A percentile compares a stretch with the other conserved stretches of the same genome.
These are phyloP conservation scores for Elysia chlorotica DNA, from an alignment of 1,140 invertebrate species.

Conservation along the genomic window DNA sequence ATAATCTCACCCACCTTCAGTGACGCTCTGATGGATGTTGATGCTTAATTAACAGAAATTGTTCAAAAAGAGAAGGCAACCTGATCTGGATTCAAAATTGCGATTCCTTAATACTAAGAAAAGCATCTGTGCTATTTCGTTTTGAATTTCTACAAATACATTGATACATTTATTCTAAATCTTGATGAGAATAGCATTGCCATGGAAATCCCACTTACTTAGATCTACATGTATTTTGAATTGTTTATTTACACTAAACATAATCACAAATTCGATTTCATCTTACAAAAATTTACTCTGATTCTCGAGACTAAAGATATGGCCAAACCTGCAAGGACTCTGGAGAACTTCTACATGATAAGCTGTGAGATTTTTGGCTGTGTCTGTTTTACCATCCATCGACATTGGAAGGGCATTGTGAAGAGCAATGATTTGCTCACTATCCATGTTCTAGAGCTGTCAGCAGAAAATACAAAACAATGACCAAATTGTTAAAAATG, in stretches of 20 bases:
- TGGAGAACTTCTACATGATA: constrained; percentile 46
- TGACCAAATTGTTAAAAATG: too few species aligned
- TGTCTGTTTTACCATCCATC: background rate
- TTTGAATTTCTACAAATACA: background rate
- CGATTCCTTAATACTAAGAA: too few species aligned
- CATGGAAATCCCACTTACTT: background rate
- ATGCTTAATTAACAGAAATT: too few species aligned
- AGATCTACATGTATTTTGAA: background rate
- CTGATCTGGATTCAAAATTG: too few species aligned
- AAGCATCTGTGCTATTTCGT: too few species aligned
- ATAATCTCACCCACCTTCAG: too few species aligned
- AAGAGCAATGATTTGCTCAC: constrained; percentile 29
- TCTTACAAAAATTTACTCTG: too few species aligned
- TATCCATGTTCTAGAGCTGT: too few species aligned
- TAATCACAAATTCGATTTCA: background rate
- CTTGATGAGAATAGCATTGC: background rate
- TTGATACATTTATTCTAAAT: background rate
- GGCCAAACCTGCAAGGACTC: constrained; percentile 42
- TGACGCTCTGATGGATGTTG: too few species aligned
- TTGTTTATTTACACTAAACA: background rate
- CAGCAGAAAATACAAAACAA: too few species aligned
- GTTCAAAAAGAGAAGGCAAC: too few species aligned
- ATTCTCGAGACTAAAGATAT: too few species aligned
- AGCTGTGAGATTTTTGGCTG: constrained; percentile 18
- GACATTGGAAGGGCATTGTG: constrained; percentile 29